Evolutionary conservation across 2,113 vertebrate species (phyloP).

Genomic region (Cyanocitta stelleri): DNA sequence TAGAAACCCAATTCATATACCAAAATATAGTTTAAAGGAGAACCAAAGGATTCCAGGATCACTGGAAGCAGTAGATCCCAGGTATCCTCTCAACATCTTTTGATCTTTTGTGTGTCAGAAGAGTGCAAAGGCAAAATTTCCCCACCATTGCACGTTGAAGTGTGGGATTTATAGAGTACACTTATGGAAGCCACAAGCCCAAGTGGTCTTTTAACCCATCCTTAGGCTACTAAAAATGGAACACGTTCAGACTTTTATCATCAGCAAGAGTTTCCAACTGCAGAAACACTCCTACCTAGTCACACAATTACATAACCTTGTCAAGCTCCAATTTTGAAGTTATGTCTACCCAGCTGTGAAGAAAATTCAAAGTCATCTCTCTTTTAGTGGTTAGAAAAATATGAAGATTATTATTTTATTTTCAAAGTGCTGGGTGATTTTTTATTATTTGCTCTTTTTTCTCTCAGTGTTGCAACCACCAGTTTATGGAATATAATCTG

Average conservation of each 20-base stretch:
- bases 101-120: background rate
- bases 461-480: background rate
- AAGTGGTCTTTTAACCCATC: background rate
- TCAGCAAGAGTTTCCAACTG: background rate
- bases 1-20: background rate
- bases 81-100: background rate
- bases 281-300: background rate
- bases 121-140: background rate
- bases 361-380: background rate
- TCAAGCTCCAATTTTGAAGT: background rate
- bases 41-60: background rate
- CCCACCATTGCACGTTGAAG: background rate
- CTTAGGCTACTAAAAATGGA: background rate
- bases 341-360: background rate
- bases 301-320: background rate
- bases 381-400: background rate
- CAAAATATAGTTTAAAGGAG: background rate
- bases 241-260: background rate
- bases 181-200: background rate
- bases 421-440: background rate
- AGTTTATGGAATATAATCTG: background rate
- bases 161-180: background rate
- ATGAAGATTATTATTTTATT: background rate
- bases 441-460: background rate
- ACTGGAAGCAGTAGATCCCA: background rate